phyloP scores from a whole-genome alignment of 35 echinoderm and acorn worm species.

The Strongylocentrotus purpuratus region DNA sequence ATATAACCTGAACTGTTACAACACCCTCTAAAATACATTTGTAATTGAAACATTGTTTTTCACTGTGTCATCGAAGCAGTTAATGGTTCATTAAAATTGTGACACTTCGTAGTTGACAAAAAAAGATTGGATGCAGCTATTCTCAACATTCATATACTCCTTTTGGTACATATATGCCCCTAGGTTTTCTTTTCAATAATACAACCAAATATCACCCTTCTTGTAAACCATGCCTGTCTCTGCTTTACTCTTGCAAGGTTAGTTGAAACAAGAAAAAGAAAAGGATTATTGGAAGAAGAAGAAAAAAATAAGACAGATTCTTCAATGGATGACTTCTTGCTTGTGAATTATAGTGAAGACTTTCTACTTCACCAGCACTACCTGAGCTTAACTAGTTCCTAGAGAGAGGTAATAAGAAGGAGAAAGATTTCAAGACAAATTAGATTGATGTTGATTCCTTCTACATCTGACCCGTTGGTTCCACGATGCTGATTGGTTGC shows the following conservation, averaged over 20 bases:
- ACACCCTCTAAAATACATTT: too few relatives aligned
- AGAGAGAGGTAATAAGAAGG: neutral
- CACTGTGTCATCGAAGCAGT: too few relatives aligned
- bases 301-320: neutral
- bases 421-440: neutral
- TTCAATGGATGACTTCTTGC: neutral
- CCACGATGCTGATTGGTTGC: neutral
- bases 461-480: conserved; percentile 14
- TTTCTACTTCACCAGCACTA: neutral
- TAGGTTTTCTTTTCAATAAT: too few relatives aligned
- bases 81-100: too few relatives aligned
- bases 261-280: neutral
- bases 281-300: neutral
- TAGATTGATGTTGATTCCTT: neutral
- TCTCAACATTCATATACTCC: too few relatives aligned
- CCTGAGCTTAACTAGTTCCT: neutral
- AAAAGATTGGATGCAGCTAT: too few relatives aligned
- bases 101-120: too few relatives aligned
- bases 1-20: too few relatives aligned
- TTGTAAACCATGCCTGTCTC: neutral
- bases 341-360: neutral
- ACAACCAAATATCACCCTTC: too few relatives aligned
- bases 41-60: too few relatives aligned
- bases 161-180: too few relatives aligned
- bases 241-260: neutral